A percentile compares a stretch with the other conserved stretches of the same genome.
phyloP scores from a whole-genome alignment of 2,888 invertebrate species.

The Ecdyonurus torrentis region DNA sequence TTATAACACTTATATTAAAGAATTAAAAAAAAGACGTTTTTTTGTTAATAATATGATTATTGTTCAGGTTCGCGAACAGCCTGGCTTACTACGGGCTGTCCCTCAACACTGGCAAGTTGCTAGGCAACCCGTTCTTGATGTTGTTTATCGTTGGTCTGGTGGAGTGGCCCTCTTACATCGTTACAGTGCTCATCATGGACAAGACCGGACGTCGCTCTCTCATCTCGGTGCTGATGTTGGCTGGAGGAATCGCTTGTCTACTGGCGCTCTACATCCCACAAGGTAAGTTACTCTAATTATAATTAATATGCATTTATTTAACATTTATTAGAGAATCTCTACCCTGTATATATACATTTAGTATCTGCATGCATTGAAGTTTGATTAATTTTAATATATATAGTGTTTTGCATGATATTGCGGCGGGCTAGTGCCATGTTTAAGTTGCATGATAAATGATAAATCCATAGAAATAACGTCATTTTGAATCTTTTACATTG shows the following conservation, averaged over 20 bases:
- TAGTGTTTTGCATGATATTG: too few species aligned
- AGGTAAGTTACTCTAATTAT: slow-evolving; percentile 24
- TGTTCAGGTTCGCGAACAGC: slow-evolving; percentile 66
- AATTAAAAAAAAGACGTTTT: too few species aligned
- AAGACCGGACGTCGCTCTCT: slow-evolving; percentile 56
- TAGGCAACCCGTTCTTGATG: slow-evolving; percentile 66
- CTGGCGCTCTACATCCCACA: slow-evolving; percentile 48
- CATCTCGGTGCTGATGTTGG: slow-evolving; percentile 57
- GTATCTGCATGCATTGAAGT: too few species aligned
- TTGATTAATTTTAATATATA: too few species aligned
- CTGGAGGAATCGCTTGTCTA: slow-evolving; percentile 62
- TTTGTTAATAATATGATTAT: too few species aligned
- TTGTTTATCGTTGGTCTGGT: slow-evolving; percentile 62
- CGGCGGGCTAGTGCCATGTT: too few species aligned
- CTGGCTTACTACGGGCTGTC: slow-evolving; percentile 74
- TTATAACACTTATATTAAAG: too few species aligned
- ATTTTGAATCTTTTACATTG: too few species aligned
- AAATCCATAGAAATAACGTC: too few species aligned
- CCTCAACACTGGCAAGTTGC: slow-evolving; percentile 59
- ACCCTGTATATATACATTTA: too few species aligned
- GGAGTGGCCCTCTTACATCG: slow-evolving; percentile 62
- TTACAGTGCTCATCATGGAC: slow-evolving; percentile 56
- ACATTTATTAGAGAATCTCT: slow-evolving; percentile 9
- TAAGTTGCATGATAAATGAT: too few species aligned
- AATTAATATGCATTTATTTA: background rate